Conservation (phyloP, 2,113 vertebrate genomes). For the Cebus imitator region DNA sequence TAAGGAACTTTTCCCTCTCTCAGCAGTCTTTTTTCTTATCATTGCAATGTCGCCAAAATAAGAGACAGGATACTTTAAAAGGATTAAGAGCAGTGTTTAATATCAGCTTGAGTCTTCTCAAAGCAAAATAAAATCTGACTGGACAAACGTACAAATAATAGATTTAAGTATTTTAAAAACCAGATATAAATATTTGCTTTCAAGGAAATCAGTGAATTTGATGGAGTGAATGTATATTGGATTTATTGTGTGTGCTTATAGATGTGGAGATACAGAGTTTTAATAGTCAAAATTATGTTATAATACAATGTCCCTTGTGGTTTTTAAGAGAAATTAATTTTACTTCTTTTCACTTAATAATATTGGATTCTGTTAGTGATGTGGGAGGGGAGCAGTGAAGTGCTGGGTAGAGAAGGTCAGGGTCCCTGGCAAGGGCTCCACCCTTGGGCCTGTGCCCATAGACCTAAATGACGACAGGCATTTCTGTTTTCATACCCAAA, state of each 20-base stretch:
- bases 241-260: constrained; percentile 51
- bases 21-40: not conserved
- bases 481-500: no score
- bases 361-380: constrained; percentile 34
- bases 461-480: no score
- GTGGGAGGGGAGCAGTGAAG: no score
- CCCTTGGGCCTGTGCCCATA: no score
- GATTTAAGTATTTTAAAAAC: not conserved
- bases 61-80: not conserved
- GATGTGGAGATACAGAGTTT: constrained; percentile 39
- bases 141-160: not conserved
- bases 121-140: not conserved
- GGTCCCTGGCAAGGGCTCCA: no score
- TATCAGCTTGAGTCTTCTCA: not conserved
- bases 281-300: constrained; percentile 67
- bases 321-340: constrained; percentile 68
- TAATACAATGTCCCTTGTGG: not conserved
- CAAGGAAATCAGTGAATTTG: not conserved
- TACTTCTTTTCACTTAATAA: constrained; percentile 53
- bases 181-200: not conserved
- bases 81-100: not conserved
- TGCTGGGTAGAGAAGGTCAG: no score
- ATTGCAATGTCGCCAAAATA: not conserved
- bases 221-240: not conserved
- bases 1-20: not conserved